Evolutionary conservation across 2,888 invertebrate species (phyloP), one percentile per base, ranked within the genome.

Genomic region (Rhabditophanes sp.): DNA sequence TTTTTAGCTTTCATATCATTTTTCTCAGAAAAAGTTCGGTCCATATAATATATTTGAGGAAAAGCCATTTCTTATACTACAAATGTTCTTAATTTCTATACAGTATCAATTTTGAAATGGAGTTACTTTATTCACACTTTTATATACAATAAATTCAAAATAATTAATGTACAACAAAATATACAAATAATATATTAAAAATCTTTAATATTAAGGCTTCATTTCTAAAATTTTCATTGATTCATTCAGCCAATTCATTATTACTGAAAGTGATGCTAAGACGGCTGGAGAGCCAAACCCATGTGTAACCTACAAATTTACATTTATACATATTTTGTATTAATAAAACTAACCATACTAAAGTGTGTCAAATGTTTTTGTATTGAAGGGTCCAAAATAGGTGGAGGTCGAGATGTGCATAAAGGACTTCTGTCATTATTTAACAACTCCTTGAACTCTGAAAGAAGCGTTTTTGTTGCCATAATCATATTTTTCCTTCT

Each of bases 211-310:
- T 18, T 25, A 19, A 14, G 18, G 18, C 44, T 48, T 45, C 16
- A 24, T 35, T 14, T 48, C 48, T 11, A 48, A 31, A 17, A 49
- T 14, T 33, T 42, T 48, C 17, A 50, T 30, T 7, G 49, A 46
- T 27, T 50, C 53, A 22, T 39, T 43, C 20, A 50, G 26, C 38
- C 41, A 50, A 24, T 39, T 41, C 26, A 27, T 35, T 25, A 50
- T 29, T 8, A 46, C 50, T 12, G 30, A 30, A 12, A 50, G 21
- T n/a, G 44, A 35, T 6, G 50, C 48, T 11, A 45, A 25, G 8
- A 50, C 37, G 5, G 53, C 46, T 15, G 48, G 50, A 11, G 36
- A 41, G 14, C 50, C 50, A 24, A 50, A 50, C 8, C 50, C 50
- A 32, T 50, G 50, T 4, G 50, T 53, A 7, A 52, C 48, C 48